Percentiles rank a stretch among this genome's conserved stretches.
Conservation (phyloP, 2,888 invertebrate genomes). For the Dinocampus coccinellae region DNA sequence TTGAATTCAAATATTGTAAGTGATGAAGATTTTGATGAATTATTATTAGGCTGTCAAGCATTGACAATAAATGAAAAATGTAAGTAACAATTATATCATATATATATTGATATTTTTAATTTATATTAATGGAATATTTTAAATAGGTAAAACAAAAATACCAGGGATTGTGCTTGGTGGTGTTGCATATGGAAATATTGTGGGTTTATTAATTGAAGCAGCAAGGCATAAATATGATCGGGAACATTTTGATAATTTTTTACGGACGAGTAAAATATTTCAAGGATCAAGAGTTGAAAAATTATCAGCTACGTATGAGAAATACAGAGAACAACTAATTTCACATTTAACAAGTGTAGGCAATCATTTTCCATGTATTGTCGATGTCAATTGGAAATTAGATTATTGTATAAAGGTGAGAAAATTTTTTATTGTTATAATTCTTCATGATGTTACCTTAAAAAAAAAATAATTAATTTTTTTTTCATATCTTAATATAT, state of each 20-base stretch:
- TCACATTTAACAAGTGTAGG: slow-evolving; percentile 59
- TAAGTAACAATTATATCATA: slow-evolving; percentile 39
- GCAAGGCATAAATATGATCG: slow-evolving; percentile 56
- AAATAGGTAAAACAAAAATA: background rate
- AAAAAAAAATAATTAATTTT: too few species aligned
- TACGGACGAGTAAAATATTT: slow-evolving; percentile 50
- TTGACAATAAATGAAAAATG: slow-evolving; percentile 52
- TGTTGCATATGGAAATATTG: slow-evolving; percentile 55
- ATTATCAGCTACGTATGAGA: slow-evolving; percentile 54
- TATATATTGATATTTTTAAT: background rate
- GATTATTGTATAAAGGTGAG: slow-evolving; percentile 66
- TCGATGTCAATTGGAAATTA: slow-evolving; percentile 66
- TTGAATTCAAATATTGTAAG: slow-evolving; percentile 52
- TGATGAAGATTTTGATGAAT: slow-evolving; percentile 54
- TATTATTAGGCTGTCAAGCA: slow-evolving; percentile 50
- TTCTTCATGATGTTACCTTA: too few species aligned
- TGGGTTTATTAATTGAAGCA: slow-evolving; percentile 59
- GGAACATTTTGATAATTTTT: slow-evolving; percentile 52
- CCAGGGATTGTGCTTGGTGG: slow-evolving; percentile 54
- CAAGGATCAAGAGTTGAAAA: slow-evolving; percentile 53
- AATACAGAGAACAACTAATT: slow-evolving; percentile 53
- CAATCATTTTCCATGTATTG: slow-evolving; percentile 58
- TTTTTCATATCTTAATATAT: slow-evolving; percentile 1
- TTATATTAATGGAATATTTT: background rate
- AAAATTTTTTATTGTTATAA: background rate